A percentile compares a stretch with the other conserved stretches of the same genome.
These are phyloP conservation scores for Trissonchulus latispiculum DNA, from an alignment of 2,888 invertebrate species.

Conservation along the genomic window DNA sequence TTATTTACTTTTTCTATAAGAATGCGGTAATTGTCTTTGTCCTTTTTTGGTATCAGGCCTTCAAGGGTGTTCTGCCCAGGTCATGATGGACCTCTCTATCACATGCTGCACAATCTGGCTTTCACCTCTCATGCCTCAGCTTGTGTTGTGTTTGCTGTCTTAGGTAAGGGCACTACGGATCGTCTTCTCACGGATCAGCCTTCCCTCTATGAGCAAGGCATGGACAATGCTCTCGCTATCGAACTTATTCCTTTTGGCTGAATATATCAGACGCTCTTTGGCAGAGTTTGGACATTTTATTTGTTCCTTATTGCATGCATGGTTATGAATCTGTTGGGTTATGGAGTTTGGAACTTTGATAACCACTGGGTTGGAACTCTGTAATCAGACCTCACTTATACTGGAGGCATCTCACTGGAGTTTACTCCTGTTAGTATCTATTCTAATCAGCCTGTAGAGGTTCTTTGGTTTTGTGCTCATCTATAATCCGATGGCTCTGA, in stretches of 20 bases:
- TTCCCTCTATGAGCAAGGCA: constrained; percentile 66
- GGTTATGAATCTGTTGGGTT: too few species aligned
- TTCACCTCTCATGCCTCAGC: constrained; percentile 92
- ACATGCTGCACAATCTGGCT: constrained; percentile 85
- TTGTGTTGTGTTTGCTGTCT: constrained; percentile 82
- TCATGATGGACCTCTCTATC: constrained; percentile 91
- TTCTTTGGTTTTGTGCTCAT: too few species aligned
- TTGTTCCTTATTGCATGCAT: constrained; percentile 56
- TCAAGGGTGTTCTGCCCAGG: constrained; percentile 86
- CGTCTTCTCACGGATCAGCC: constrained; percentile 67
- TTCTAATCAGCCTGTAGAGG: too few species aligned
- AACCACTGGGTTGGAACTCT: too few species aligned
- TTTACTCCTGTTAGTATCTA: too few species aligned
- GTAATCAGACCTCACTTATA: too few species aligned
- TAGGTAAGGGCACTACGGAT: constrained; percentile 79
- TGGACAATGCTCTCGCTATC: constrained; percentile 60
- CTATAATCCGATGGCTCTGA: too few species aligned
- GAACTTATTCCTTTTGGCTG: constrained; percentile 74
- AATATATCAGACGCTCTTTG: constrained; percentile 77
- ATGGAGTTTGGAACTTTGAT: too few species aligned
- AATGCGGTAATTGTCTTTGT: constrained; percentile 92
- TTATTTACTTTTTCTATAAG: constrained; percentile 93
- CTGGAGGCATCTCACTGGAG: too few species aligned
- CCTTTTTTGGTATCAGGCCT: constrained; percentile 90
- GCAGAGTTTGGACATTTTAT: constrained; percentile 82